Base-by-base conservation (phyloP, 2,888 invertebrate genomes). In the Lepidonotus clava region DNA sequence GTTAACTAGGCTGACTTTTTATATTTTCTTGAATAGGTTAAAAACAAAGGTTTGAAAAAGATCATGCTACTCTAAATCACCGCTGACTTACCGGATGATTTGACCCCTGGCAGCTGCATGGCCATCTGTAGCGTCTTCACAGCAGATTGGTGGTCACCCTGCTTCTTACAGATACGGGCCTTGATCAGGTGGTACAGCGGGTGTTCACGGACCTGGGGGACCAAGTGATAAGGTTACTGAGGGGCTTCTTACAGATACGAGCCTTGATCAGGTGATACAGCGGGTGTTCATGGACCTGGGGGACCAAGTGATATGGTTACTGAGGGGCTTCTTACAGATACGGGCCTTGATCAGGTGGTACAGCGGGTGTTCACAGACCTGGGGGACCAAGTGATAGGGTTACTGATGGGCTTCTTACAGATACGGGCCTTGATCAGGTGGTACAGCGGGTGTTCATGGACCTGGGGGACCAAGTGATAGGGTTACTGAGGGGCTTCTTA, bases 391-490 rank as follows among this genome's bases (percentile, higher is more conserved):
- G n/a, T n/a, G n/a, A n/a, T n/a, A n/a, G n/a, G n/a, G n/a, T n/a
- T n/a, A n/a, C n/a, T n/a, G n/a, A n/a, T n/a, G n/a, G n/a, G 95
- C 90, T 96, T 96, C 92, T 97, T 98, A 89, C 97, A 96, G 83
- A 98, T 96, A 38, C 97, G 95, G 0, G 98, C 98, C 90, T 96
- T 96, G 0, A 98, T 96, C 88, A 98, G 96, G 94, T 98, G 97
- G 93, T 98, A 99, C 93, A 98, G 95, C 0, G 98, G 97, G 94
- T 97, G 97, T 88, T 98, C 98, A 89, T 98, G 95, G 0, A 99
- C 94, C 95, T 95, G 61, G n/a, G n/a, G n/a, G n/a, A n/a, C n/a
- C n/a, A n/a, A n/a, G n/a, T n/a, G n/a, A n/a, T n/a, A n/a, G n/a
- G n/a, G n/a, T n/a, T n/a, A n/a, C n/a, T n/a, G n/a, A n/a, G n/a